Conservation (phyloP, 2,113 vertebrate genomes). For the Microcebus ravelobensis region DNA sequence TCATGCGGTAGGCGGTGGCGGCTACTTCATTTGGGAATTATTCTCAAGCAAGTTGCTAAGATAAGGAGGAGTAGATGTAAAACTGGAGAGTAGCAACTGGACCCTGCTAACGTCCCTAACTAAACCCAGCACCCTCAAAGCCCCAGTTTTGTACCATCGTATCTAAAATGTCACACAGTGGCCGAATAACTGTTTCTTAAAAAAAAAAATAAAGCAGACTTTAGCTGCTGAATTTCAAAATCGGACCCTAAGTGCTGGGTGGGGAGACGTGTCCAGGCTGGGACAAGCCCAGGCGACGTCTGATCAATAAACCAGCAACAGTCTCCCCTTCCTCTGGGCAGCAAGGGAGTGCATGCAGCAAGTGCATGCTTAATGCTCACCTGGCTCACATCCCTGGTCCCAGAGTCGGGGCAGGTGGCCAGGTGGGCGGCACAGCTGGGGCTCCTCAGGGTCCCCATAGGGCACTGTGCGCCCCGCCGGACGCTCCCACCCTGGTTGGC, state of each 20-base stretch:
- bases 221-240: not conserved
- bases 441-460: not conserved
- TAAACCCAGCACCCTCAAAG: not conserved
- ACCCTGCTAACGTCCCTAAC: too few relatives aligned
- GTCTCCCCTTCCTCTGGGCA: accelerated
- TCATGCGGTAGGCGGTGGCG: accelerated
- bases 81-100: not conserved
- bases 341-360: accelerated
- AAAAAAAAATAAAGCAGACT: not conserved
- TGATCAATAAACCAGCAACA: too few relatives aligned
- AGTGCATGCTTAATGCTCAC: not conserved
- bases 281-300: accelerated
- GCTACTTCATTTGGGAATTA: not conserved
- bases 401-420: not conserved
- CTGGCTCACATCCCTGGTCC: not conserved
- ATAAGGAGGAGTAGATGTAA: not conserved
- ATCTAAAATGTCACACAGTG: not conserved
- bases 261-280: not conserved
- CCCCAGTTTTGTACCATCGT: not conserved
- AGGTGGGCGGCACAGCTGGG: too few relatives aligned
- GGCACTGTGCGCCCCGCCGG: not conserved
- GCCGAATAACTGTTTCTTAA: not conserved
- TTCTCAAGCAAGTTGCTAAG: not conserved
- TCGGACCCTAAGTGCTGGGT: too few relatives aligned
- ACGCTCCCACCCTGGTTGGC: not conserved